Base-by-base conservation (phyloP, 2,113 vertebrate genomes). In the Melanerpes aurifrons region DNA sequence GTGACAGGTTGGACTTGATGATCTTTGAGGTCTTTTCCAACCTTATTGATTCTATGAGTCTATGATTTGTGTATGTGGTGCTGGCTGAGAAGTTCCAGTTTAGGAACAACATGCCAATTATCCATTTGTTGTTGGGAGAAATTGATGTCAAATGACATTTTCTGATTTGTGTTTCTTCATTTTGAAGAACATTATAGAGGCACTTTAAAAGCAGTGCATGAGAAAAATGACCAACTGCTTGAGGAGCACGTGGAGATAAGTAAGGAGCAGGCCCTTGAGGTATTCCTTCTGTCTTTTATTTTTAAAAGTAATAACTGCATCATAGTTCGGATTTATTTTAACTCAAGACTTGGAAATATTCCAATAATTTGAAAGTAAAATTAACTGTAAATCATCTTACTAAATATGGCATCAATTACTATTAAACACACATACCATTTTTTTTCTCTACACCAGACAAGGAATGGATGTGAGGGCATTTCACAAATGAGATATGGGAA, bases 191-290 rank as follows among this genome's bases (percentile, higher is more conserved):
- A 96, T 67, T 98, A 98, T 61, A 95, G 72, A 78, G 80, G 95
- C 81, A 95, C 96, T 91, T 90, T 98, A 79, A 93, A 97, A 78
- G 92, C 87, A 62, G 17, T 94, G 29, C 96, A 89, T 90, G 97
- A 97, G 81, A 97, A 93, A 96, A 97, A 97, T 61, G 94, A 94
- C 88, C 96, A 58, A 86, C 91, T 96, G 64, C 87, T 97, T 76
- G 95, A 97, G 74, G 62, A 66, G 62, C 92, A 96, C 58, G 63
- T 96, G 71, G 84, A 97, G 45, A 90, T 97, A 64, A 97, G 89
- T 62, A 98, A 97, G 79, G 97, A 97, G 62, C 92, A 96, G 78
- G 98, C 98, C 19, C 73, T 92, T 62, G 90, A 98, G 98, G 98
- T 98, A 97, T 94, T 87, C 68, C 18, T 96, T 95, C 45, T 78